Evolutionary conservation across 2,113 vertebrate genomes (phyloP).

Genomic region (Picathartes gymnocephalus): DNA sequence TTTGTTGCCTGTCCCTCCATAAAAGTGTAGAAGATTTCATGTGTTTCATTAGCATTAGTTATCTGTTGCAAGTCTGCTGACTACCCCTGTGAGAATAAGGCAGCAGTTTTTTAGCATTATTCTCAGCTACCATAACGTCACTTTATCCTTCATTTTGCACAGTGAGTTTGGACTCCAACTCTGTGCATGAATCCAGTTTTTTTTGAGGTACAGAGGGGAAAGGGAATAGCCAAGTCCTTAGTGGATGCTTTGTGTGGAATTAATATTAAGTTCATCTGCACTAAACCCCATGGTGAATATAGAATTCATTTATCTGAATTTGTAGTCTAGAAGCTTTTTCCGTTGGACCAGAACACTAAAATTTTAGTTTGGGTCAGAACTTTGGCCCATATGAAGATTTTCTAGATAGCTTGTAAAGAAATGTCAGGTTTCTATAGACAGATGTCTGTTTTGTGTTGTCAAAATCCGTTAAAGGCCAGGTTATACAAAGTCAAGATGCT

Average conservation of each 20-base stretch:
- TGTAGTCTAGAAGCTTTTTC: not conserved
- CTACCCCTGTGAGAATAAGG: not conserved
- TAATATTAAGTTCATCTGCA: not conserved
- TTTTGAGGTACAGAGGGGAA: not conserved
- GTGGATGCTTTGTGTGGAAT: not conserved
- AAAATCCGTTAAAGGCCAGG: not conserved
- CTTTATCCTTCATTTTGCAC: not conserved
- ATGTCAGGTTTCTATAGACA: not conserved
- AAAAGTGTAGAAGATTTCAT: not conserved
- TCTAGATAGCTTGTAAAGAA: not conserved
- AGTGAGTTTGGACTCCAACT: not conserved
- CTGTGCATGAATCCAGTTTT: not conserved
- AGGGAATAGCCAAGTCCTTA: not conserved
- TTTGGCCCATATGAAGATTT: not conserved
- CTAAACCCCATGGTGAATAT: not conserved
- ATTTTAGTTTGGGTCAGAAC: not conserved
- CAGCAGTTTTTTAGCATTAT: not conserved
- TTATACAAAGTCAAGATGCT: not conserved
- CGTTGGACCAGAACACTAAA: not conserved
- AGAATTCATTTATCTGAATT: not conserved
- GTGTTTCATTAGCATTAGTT: not conserved
- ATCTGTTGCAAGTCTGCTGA: not conserved
- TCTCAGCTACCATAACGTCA: not conserved
- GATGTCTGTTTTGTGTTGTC: not conserved
- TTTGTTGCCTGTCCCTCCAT: not conserved